Evolutionary conservation across 2,113 vertebrate genomes (phyloP), one percentile per base, ranked within the genome.

Genomic region (Tyto alba): DNA sequence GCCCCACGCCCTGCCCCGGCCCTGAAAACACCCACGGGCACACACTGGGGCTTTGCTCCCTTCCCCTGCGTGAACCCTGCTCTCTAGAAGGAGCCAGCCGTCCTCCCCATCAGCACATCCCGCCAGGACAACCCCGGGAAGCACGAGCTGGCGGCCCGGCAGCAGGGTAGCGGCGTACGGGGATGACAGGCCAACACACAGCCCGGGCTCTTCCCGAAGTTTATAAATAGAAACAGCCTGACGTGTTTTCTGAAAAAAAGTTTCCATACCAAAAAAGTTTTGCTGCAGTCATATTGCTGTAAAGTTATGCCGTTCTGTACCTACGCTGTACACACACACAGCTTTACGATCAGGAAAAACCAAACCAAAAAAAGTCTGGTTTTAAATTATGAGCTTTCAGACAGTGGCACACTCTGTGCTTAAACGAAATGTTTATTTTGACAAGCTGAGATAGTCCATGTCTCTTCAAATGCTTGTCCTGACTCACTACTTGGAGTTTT

Each of bases 21-120:
- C n/a, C n/a, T n/a, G n/a, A n/a, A n/a, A n/a, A n/a, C n/a, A n/a
- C n/a, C n/a, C 45, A 47, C 7, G 45, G 45, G 45, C 1, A 5
- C 11, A 41, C 1, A 5, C 0, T 1, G 22, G 45, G 57, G 30
- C 4, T 25, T 12, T 11, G 13, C 30, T 56, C 1, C 0, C 27
- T 21, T 22, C 30, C 21, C n/a, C 29, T 5, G 3, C 2, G 0
- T 1, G 8, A 69, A 6, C 29, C 15, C 1, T 1, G 47, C 38
- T 63, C 74, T 71, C 63, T 4, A 17, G 43, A 45, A 48, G 5
- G 16, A 21, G 8, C 6, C 57, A 41, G 13, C 22, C 22, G 0
- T 6, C 38, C 48, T 73, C 16, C 47, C 48, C 1, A 0, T 4
- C 84, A 16, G 55, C 74, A 69, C 40, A 48, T 12, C 50, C 68